These are phyloP conservation scores for Lasaia peninsularis DNA, from an alignment of 1,140 invertebrate species.

Conservation along the genomic window DNA sequence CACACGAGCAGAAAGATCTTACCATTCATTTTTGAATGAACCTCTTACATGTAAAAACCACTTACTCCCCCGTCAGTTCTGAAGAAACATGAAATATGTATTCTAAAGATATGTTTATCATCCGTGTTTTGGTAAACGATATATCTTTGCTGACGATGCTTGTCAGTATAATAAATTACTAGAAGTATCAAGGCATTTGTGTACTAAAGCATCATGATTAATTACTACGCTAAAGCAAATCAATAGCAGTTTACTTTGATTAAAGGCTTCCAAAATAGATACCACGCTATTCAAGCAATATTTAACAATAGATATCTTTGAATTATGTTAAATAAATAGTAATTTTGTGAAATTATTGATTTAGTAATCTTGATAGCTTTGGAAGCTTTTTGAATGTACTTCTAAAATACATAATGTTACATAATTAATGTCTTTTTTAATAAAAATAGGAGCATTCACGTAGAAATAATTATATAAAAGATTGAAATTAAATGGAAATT, in stretches of 20 bases:
- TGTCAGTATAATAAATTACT: conserved; percentile 7
- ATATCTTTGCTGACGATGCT: not conserved
- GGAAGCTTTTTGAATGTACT: no score
- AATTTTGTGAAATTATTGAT: no score
- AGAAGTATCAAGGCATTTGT: conserved; percentile 10
- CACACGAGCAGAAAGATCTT: no score
- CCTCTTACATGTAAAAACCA: no score
- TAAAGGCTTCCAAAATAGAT: conserved; percentile 2
- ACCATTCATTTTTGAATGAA: no score
- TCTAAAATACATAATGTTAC: no score
- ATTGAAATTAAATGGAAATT: no score
- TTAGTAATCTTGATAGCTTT: no score
- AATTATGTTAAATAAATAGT: not conserved
- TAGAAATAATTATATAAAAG: no score
- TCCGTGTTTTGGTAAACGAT: not conserved
- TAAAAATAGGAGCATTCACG: no score
- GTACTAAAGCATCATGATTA: conserved; percentile 7
- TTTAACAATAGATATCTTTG: conserved; percentile 4
- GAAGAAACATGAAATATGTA: not conserved
- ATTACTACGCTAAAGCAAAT: conserved; percentile 8
- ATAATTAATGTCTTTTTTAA: no score
- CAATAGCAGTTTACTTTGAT: conserved; percentile 10
- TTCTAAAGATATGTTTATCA: not conserved
- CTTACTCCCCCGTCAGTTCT: no score
- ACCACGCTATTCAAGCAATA: conserved; percentile 3